A percentile compares a stretch with the other conserved stretches of the same genome.
phyloP scores from a whole-genome alignment of 2,888 invertebrate species.

The Rhagonycha lutea region DNA sequence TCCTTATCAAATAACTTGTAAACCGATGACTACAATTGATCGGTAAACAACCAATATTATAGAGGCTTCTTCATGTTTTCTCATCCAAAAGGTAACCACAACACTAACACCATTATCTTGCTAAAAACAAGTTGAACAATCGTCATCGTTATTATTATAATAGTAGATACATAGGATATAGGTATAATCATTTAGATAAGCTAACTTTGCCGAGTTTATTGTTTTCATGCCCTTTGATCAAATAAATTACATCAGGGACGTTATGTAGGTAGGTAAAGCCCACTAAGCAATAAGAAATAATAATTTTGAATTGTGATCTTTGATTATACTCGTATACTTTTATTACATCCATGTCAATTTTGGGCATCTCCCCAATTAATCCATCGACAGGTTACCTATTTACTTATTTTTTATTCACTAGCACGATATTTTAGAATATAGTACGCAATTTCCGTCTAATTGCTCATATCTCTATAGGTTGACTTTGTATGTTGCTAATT shows the following conservation, averaged over 20 bases:
- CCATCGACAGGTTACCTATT: too few relatives aligned
- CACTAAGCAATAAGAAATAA: neutral
- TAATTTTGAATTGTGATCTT: neutral
- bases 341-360: too few relatives aligned
- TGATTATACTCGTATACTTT: too few relatives aligned
- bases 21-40: neutral
- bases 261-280: neutral
- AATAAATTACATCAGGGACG: neutral
- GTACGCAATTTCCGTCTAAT: neutral
- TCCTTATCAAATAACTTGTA: slow-evolving; percentile 4
- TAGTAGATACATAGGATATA: too few relatives aligned
- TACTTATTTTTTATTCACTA: too few relatives aligned
- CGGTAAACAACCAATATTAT: neutral
- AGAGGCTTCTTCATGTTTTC: neutral
- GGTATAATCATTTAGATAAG: neutral
- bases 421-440: too few relatives aligned
- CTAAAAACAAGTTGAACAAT: neutral
- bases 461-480: neutral
- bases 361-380: too few relatives aligned
- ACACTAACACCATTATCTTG: neutral
- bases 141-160: neutral
- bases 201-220: neutral
- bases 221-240: neutral
- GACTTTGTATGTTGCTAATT: neutral
- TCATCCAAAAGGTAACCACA: neutral